Conservation (phyloP, 2,888 invertebrate genomes). For the Baronia brevicornis region DNA sequence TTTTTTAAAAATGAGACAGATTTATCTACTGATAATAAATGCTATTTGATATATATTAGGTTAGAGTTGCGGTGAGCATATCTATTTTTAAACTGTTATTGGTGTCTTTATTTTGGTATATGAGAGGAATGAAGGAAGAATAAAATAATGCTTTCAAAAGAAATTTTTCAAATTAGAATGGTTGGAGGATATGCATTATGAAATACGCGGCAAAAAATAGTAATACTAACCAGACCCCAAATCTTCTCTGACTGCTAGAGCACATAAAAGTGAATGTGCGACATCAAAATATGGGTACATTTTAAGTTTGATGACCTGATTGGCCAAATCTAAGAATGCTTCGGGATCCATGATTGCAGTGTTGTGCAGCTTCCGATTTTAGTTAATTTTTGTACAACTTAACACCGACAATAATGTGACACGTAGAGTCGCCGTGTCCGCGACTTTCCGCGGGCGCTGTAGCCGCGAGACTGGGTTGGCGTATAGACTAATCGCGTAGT, state of each 20-base stretch:
- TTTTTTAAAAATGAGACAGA: too few species aligned
- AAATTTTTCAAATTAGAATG: too few species aligned
- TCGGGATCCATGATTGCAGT: slow-evolving; percentile 90
- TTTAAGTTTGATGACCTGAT: slow-evolving; percentile 98
- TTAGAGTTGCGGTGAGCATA: slow-evolving; percentile 39
- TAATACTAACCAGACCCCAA: slow-evolving; percentile 86
- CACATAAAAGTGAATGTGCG: slow-evolving; percentile 96
- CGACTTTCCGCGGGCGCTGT: slow-evolving; percentile 66
- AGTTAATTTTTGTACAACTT: slow-evolving; percentile 50
- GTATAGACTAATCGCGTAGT: slow-evolving; percentile 22
- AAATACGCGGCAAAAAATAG: slow-evolving; percentile 33
- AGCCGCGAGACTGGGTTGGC: slow-evolving; percentile 61
- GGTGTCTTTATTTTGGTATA: slow-evolving; percentile 59
- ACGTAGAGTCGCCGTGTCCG: slow-evolving; percentile 47
- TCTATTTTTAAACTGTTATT: slow-evolving; percentile 64
- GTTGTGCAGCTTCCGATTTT: slow-evolving; percentile 32
- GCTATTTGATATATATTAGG: slow-evolving; percentile 14
- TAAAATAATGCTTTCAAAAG: too few species aligned
- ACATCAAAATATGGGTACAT: slow-evolving; percentile 99
- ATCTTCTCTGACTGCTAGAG: slow-evolving; percentile 96
- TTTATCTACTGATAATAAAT: slow-evolving; percentile 1
- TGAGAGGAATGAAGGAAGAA: too few species aligned
- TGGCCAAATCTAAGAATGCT: slow-evolving; percentile 97
- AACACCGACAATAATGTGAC: slow-evolving; percentile 66
- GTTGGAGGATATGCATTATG: too few species aligned